Conservation (phyloP, 2,113 vertebrate genomes). For the Trematocara unimaculatum region DNA sequence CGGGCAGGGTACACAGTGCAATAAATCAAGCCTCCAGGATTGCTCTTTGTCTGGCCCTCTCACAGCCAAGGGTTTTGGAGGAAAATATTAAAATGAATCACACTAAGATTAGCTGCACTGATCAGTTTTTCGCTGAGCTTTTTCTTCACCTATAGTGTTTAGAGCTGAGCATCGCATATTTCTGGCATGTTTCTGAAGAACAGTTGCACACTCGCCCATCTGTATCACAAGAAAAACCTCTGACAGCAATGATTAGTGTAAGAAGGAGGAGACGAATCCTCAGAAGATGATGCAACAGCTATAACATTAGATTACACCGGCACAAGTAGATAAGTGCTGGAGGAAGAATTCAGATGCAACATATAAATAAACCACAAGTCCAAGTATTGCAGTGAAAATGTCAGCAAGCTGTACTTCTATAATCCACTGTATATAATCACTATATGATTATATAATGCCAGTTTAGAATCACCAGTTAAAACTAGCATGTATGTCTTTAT, state of each 20-base stretch:
- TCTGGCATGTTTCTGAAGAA: neutral
- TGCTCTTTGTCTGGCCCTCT: neutral
- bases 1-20: neutral
- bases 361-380: neutral
- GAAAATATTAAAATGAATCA: neutral
- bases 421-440: neutral
- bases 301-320: neutral
- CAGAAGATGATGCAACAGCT: neutral
- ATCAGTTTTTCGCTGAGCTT: neutral
- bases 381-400: neutral
- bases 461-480: neutral
- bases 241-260: neutral
- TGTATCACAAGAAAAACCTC: neutral
- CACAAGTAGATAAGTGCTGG: neutral
- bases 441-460: accelerated
- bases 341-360: neutral
- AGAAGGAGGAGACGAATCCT: neutral
- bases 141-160: neutral
- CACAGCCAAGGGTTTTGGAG: neutral
- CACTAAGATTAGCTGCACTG: neutral
- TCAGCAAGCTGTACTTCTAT: neutral
- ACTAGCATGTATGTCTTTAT: neutral
- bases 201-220: neutral
- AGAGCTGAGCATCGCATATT: neutral
- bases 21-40: neutral